phyloP scores from a whole-genome alignment of 2,797 vertebrate species.

The Coracias cyanogaster region DNA sequence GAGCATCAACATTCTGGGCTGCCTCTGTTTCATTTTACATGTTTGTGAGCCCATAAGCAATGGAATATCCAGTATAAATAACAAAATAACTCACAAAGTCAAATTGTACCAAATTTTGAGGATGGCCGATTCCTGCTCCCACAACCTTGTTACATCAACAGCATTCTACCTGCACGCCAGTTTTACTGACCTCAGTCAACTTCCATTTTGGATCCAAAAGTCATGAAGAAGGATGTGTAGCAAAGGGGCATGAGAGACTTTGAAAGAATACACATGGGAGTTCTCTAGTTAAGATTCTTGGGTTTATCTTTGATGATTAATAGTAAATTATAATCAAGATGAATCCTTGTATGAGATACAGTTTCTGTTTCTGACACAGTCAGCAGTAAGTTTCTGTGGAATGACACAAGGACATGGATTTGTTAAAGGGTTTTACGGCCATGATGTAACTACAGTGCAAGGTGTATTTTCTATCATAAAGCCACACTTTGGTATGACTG shows the following conservation, averaged over 20 bases:
- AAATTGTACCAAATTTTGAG: not conserved
- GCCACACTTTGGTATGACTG: not conserved
- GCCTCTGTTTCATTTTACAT: not conserved
- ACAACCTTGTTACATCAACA: not conserved
- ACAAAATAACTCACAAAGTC: not conserved
- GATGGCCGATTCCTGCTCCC: not conserved
- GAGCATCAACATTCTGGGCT: not conserved
- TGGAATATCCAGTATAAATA: not conserved
- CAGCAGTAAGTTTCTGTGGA: not conserved
- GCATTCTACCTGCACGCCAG: not conserved
- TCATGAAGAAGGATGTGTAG: not conserved
- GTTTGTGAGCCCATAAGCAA: not conserved
- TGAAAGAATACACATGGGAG: not conserved
- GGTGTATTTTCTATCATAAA: not conserved
- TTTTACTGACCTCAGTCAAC: not conserved
- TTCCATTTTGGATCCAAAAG: not conserved
- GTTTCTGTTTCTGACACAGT: not conserved
- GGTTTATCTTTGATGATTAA: not conserved
- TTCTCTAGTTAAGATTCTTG: not conserved
- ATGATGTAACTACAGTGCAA: not conserved
- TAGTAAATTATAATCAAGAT: not conserved
- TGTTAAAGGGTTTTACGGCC: not conserved
- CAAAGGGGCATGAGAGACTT: not conserved
- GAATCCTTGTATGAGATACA: not conserved
- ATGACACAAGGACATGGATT: not conserved